Evolutionary conservation across 1,140 invertebrate genomes (phyloP).

Genomic region (Bombus cullumanus): DNA sequence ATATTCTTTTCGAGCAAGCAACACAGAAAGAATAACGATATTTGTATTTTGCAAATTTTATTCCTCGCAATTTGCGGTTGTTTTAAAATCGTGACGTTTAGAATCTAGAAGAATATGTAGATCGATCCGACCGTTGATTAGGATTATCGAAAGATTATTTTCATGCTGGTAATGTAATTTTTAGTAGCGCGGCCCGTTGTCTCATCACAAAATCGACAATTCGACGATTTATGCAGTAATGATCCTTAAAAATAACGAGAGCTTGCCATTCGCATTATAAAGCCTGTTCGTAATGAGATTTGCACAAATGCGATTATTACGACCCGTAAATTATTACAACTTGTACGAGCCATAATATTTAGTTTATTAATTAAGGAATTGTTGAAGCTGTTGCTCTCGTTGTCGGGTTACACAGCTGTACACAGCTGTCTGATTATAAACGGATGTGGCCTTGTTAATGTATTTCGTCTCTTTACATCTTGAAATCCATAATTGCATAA

Average conservation of each 20-base stretch:
- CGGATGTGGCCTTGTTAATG: too few species aligned
- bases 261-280: neutral
- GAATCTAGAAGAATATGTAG: neutral
- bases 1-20: neutral
- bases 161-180: neutral
- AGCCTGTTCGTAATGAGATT: neutral
- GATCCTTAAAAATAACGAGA: neutral
- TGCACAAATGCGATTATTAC: neutral
- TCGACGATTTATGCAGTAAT: neutral
- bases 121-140: neutral
- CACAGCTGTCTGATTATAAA: neutral
- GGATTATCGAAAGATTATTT: neutral
- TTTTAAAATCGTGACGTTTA: neutral
- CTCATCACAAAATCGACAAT: neutral
- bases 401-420: neutral
- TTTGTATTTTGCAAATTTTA: neutral
- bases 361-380: neutral
- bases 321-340: neutral
- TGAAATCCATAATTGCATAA: too few species aligned
- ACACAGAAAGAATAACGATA: neutral
- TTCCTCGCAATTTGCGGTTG: neutral
- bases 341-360: neutral
- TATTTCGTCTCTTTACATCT: too few species aligned
- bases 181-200: neutral
- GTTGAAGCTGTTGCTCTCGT: neutral